Base-by-base conservation (phyloP, 2,113 vertebrate genomes). In the Sialia sialis region DNA sequence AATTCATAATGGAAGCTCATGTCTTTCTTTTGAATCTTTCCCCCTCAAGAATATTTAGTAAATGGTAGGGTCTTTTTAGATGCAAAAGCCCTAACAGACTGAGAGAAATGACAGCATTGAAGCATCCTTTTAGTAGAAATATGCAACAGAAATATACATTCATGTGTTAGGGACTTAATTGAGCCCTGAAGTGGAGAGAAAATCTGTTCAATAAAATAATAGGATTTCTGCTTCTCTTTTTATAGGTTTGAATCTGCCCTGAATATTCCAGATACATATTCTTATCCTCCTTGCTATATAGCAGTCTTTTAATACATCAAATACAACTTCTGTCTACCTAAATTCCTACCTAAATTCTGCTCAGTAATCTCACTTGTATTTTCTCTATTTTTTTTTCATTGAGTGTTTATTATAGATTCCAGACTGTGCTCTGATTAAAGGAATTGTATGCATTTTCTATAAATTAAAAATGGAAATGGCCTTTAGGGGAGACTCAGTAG, bases 391-490 rank as follows among this genome's bases (percentile, higher is more conserved):
- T 58, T 64, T 90, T 69, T 58, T 85, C 44, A 67, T 54, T 39
- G 76, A 64, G 8, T 82, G 62, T 75, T 87, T 94, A 73, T 95
- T 97, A 96, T 93, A 84, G 92, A 97, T 97, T 95, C 85, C 13
- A 94, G 93, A 79, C 83, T 88, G 38, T 90, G 87, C 78, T 96
- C 96, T 91, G 96, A 96, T 95, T 96, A 97, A 96, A 91, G 78
- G 95, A 96, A 98, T 96, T 17, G 96, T 94, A 96, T 96, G 95
- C 95, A 78, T 98, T 98, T 98, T 97, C 98, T 98, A 98, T 98
- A 99, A 99, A 99, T 99, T 98, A 99, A 99, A 99, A 99, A 99
- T 98, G 96, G 97, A 98, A 98, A 98, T 98, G 98, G 98, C 98
- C 98, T 99, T 98, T 98, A 97, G 98, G 97, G 98, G 96, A 98